These are phyloP conservation scores for Micromussa lordhowensis DNA, from an alignment of 92 coral and sea anemone species.

Conservation along the genomic window DNA sequence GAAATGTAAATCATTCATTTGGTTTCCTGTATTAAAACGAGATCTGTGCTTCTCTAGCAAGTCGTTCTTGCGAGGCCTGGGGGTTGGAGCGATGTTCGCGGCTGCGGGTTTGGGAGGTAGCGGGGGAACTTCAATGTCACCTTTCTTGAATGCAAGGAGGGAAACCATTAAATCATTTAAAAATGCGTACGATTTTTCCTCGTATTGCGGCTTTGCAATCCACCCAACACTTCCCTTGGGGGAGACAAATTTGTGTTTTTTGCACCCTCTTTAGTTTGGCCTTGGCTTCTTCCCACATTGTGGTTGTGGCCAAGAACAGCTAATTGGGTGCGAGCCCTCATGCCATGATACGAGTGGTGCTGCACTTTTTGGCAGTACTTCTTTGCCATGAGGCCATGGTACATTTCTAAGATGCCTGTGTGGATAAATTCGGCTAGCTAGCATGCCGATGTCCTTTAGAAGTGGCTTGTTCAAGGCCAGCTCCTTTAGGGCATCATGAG, in stretches of 20 bases:
- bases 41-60: no score
- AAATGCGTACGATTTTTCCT: slow-evolving; percentile 1
- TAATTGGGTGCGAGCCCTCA: slow-evolving; percentile 22
- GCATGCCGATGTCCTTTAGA: slow-evolving; percentile 12
- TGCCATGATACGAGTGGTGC: slow-evolving; percentile 15
- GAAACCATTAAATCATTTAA: neutral
- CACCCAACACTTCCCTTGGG: neutral
- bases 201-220: neutral
- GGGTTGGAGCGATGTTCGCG: neutral
- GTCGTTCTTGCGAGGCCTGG: no score
- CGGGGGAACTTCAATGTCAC: neutral
- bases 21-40: no score
- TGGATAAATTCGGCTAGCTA: slow-evolving; percentile 15
- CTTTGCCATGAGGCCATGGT: slow-evolving; percentile 26
- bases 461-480: neutral
- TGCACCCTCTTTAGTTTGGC: no score
- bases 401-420: slow-evolving; percentile 3
- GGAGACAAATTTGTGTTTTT: no score
- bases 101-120: slow-evolving; percentile 12
- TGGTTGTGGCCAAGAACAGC: no score
- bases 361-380: slow-evolving; percentile 26
- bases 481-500: slow-evolving; percentile 16
- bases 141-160: slow-evolving; percentile 1
- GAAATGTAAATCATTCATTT: no score
- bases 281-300: no score